Percentiles rank a stretch among this genome's conserved stretches.
Evolutionary conservation across 2,797 vertebrate species (phyloP).

Genomic region (Antennarius maculatus): DNA sequence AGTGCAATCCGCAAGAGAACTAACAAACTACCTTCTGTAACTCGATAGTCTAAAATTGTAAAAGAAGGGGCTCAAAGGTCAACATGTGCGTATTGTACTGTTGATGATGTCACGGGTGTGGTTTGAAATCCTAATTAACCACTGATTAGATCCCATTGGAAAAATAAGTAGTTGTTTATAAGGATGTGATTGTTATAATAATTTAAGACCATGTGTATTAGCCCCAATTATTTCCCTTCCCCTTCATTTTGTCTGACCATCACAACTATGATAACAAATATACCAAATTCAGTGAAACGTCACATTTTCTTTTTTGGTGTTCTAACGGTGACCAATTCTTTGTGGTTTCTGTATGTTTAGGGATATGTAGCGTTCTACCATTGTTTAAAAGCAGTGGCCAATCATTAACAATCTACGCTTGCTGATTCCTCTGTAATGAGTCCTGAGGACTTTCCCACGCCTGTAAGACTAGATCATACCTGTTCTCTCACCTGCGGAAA

Average conservation of each 20-base stretch:
- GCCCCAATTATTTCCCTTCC: too few relatives aligned
- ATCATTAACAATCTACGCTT: constrained; percentile 74
- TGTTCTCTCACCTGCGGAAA: constrained; percentile 85
- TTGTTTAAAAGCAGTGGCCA: constrained; percentile 47
- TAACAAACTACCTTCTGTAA: not conserved
- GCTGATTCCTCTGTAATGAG: constrained; percentile 64
- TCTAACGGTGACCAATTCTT: too few relatives aligned
- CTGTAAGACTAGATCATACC: constrained; percentile 65
- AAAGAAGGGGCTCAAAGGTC: not conserved
- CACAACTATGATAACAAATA: too few relatives aligned
- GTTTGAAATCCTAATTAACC: not conserved
- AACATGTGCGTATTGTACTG: not conserved
- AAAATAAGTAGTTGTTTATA: too few relatives aligned
- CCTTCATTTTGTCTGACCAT: too few relatives aligned
- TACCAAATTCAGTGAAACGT: too few relatives aligned
- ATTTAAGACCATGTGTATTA: too few relatives aligned
- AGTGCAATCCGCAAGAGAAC: not conserved
- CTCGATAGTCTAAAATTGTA: not conserved
- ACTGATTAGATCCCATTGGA: not conserved
- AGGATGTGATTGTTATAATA: too few relatives aligned
- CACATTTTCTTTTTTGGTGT: too few relatives aligned
- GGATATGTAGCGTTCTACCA: constrained; percentile 3
- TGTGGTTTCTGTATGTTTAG: not conserved
- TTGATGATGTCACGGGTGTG: not conserved
- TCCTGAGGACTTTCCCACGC: constrained; percentile 83